Evolutionary conservation across 2,797 vertebrate genomes (phyloP).

Genomic region (Varecia variegata): DNA sequence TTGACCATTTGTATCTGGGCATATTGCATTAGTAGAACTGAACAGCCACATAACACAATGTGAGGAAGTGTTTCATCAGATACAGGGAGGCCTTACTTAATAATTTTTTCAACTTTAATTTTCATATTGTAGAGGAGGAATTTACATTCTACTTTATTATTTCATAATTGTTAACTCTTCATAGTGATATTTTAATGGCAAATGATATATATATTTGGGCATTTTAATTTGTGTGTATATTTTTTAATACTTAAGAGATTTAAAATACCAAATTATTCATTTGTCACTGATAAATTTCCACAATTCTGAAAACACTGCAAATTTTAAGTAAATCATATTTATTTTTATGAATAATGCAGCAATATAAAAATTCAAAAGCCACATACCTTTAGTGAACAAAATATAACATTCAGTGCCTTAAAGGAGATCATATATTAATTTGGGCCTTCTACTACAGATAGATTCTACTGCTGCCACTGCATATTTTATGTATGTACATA

Average conservation of each 20-base stretch:
- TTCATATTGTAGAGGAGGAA: not conserved
- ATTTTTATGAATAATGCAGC: not conserved
- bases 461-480: not conserved
- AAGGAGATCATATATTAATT: not conserved
- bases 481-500: no score
- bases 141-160: not conserved
- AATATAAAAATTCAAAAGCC: not conserved
- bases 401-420: not conserved
- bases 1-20: not conserved
- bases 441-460: not conserved
- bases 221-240: not conserved
- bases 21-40: not conserved
- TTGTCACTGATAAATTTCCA: not conserved
- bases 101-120: not conserved
- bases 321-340: not conserved
- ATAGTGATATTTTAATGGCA: not conserved
- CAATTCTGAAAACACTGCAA: not conserved
- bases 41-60: not conserved
- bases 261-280: slow-evolving; percentile 6
- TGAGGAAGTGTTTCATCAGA: not conserved
- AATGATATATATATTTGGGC: not conserved
- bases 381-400: not conserved
- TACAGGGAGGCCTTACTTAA: not conserved
- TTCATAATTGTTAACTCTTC: not conserved
- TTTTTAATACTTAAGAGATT: not conserved